A percentile compares a stretch with the other conserved stretches of the same genome.
Evolutionary conservation across 2,888 invertebrate species (phyloP).

Genomic region (Cerastis leucographa): DNA sequence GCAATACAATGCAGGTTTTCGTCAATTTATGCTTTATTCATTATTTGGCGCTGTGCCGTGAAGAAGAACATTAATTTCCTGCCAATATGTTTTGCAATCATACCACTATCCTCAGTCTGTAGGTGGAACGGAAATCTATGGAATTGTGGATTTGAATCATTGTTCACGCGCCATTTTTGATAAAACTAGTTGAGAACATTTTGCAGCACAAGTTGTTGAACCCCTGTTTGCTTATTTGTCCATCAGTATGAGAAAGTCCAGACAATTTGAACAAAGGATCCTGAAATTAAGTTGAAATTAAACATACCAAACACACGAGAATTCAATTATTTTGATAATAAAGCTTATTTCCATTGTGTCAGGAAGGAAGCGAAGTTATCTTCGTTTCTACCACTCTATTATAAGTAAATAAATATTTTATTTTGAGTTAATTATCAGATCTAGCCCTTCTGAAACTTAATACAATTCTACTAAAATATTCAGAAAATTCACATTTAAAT

Average conservation of each 20-base stretch:
- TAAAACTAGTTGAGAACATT: not conserved
- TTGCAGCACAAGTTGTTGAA: not conserved
- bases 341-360: not conserved
- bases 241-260: not conserved
- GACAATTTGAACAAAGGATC: not conserved
- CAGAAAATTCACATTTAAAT: not conserved
- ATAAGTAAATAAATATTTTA: not conserved
- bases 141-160: conserved; percentile 8
- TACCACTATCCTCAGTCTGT: conserved; percentile 14
- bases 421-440: not conserved
- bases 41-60: conserved; percentile 27
- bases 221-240: not conserved
- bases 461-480: conserved; percentile 1
- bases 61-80: conserved; percentile 49
- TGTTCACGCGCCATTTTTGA: not conserved
- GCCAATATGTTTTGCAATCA: conserved; percentile 40
- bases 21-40: conserved; percentile 50
- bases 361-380: not conserved
- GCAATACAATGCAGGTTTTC: conserved; percentile 27
- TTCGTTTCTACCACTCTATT: not conserved
- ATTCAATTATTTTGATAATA: not conserved
- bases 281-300: not conserved
- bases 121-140: conserved; percentile 18
- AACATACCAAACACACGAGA: not conserved
- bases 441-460: conserved; percentile 5